Base-by-base conservation (phyloP, 2,113 vertebrate species). In the Rissa tridactyla region DNA sequence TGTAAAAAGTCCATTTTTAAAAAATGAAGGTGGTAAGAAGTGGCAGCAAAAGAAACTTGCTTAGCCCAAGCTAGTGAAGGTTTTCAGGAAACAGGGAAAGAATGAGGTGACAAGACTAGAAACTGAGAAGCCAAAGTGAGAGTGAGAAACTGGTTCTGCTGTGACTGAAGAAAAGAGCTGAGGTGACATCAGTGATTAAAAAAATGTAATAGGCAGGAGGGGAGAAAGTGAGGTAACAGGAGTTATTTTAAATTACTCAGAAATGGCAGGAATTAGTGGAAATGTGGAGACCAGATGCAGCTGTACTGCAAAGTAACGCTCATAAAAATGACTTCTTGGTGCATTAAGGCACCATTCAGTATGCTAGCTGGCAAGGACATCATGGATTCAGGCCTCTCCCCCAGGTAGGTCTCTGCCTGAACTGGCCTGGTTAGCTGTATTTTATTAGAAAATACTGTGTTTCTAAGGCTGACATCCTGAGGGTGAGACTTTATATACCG, bases 241-340 rank as follows among this genome's bases (percentile, higher is more conserved):
- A 94, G 36, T 96, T 96, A 92, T 92, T 97, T 97, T 65, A 96
- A 97, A 95, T 95, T 96, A 95, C 88, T 92, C 64, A 92, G 86
- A 95, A 96, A 96, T 84, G 82, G 70, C 68, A 96, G 92, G 91
- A 91, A 93, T 94, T 84, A 91, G 64, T 82, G 90, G 86, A 96
- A 97, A 97, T 95, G 75, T 97, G 96, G 86, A 83, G 92, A 92
- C 92, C 95, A 97, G 95, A 96, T 97, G 97, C 96, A 96, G 94
- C 84, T 92, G 86, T 71, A 78, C 68, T 75, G 94, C 64, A 83
- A 90, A 88, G 49, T 66, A 96, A 92, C 0, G 0, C 90, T 96
- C 78, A 90, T 95, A 81, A 94, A 97, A 96, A 90, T 72, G 9
- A 90, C 55, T 93, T 94, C 47, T 90, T 86, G 71, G 36, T 91